Evolutionary conservation across 2,888 invertebrate species (phyloP).

Genomic region (Vesta saturnalis): DNA sequence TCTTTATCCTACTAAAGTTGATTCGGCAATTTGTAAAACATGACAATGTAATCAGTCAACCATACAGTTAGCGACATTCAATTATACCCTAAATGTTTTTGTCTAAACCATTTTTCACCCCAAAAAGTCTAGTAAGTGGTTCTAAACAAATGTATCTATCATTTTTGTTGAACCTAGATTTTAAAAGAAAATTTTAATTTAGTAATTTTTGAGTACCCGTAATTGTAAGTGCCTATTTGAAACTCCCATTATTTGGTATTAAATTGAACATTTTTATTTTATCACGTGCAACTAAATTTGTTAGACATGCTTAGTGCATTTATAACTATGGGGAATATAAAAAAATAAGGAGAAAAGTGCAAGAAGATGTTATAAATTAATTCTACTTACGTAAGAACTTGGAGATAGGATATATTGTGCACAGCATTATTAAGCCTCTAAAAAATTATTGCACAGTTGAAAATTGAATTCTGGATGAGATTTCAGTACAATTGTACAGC

Average conservation of each 20-base stretch:
- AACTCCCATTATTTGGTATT: too few relatives aligned
- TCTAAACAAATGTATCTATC: background rate
- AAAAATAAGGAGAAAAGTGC: too few relatives aligned
- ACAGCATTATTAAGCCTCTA: background rate
- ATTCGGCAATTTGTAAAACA: background rate
- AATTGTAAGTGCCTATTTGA: too few relatives aligned
- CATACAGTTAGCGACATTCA: background rate
- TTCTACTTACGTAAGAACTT: background rate
- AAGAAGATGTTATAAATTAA: too few relatives aligned
- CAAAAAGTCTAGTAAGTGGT: background rate
- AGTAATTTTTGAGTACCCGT: too few relatives aligned
- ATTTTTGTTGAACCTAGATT: background rate
- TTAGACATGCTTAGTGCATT: too few relatives aligned
- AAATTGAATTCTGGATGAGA: background rate
- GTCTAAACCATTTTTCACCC: background rate
- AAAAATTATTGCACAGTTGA: background rate
- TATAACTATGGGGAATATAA: too few relatives aligned
- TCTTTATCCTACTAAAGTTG: background rate
- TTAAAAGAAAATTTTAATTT: background rate
- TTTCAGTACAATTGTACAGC: too few relatives aligned
- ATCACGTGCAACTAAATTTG: too few relatives aligned
- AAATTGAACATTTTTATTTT: too few relatives aligned
- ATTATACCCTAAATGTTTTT: background rate
- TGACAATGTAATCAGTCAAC: conserved; percentile 1
- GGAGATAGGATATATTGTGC: background rate